These are phyloP conservation scores for Anableps anableps DNA, from an alignment of 2,797 vertebrate genomes.

Conservation along the genomic window DNA sequence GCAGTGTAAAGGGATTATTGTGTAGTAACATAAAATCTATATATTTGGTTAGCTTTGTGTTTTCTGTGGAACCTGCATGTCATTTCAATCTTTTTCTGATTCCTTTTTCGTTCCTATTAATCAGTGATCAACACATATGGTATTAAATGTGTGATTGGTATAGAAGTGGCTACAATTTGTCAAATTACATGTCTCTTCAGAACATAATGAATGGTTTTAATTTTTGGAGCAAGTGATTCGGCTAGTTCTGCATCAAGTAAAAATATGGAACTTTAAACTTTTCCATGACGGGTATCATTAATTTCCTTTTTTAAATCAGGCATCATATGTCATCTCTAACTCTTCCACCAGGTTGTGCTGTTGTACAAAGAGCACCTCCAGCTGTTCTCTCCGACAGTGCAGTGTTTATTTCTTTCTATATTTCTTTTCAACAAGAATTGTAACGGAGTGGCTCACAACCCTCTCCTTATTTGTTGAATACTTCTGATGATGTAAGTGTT, in stretches of 20 bases:
- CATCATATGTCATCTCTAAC: not conserved
- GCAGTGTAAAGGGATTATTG: too few relatives aligned
- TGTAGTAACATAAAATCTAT: not conserved
- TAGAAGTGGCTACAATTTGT: too few relatives aligned
- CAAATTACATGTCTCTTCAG: too few relatives aligned
- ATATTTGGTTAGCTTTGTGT: not conserved
- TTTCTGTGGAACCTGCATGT: too few relatives aligned
- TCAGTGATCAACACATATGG: too few relatives aligned
- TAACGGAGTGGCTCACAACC: not conserved
- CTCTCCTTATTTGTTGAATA: not conserved
- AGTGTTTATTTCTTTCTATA: not conserved
- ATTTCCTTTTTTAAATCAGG: not conserved
- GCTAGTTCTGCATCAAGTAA: too few relatives aligned
- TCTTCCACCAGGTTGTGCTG: not conserved
- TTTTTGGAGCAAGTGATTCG: too few relatives aligned
- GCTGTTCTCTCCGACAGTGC: not conserved
- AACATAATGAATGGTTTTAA: too few relatives aligned
- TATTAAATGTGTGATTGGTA: too few relatives aligned
- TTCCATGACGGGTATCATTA: not conserved
- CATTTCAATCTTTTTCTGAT: too few relatives aligned
- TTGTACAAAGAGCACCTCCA: not conserved
- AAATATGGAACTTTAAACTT: not conserved
- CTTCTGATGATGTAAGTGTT: not conserved
- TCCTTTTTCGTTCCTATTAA: too few relatives aligned
- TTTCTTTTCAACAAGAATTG: not conserved